Base-by-base conservation (phyloP, 2,113 vertebrate species). In the Sorex araneus region DNA sequence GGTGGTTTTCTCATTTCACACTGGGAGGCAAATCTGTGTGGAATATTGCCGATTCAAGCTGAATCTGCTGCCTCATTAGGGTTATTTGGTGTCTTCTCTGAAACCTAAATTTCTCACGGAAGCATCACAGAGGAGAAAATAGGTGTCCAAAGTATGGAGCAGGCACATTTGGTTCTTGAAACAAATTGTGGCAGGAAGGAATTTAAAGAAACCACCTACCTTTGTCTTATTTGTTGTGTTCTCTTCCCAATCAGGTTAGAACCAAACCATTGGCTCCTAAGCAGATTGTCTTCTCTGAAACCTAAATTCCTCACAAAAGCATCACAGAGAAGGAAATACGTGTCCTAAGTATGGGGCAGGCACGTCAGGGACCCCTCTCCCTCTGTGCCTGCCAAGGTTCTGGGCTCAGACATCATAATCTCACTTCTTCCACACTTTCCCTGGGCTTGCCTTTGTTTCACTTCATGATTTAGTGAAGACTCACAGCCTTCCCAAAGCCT, bases 71-170 rank as follows among this genome's bases (percentile, higher is more conserved):
- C 79, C 92, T 95, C 93, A 71, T 92, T 96, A 94, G 79, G 73
- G 19, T 87, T 93, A 86, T 73, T 95, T 96, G 77, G 47, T 84
- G 81, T 93, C 95, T 92, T 89, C 54, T 84, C 57, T 92, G 57
- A 95, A 95, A 94, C 32, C 50, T 92, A 74, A 79, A 84, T 95
- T 92, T 94, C 74, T 83, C 77, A 94, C 84, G 89, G 91, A 94
- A 87, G 25, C 80, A 76, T 0, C 75, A 25, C 54, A 54, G 34
- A 94, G 16, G 4, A 23, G 30, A 45, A 78, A 89, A 90, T 28
- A 70, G 8, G 19, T 57, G 32, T 57, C 40, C 76, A 25, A 66
- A 92, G 45, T 27, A 76, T 82, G 36, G 36, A 73, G 28, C 47
- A 50, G 40, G 19, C 40, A 40, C 40, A 40, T 40, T 40, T 40